A percentile compares a stretch with the other conserved stretches of the same genome.
Evolutionary conservation across 2,888 invertebrate genomes (phyloP).

Genomic region (Nasonia oneida): DNA sequence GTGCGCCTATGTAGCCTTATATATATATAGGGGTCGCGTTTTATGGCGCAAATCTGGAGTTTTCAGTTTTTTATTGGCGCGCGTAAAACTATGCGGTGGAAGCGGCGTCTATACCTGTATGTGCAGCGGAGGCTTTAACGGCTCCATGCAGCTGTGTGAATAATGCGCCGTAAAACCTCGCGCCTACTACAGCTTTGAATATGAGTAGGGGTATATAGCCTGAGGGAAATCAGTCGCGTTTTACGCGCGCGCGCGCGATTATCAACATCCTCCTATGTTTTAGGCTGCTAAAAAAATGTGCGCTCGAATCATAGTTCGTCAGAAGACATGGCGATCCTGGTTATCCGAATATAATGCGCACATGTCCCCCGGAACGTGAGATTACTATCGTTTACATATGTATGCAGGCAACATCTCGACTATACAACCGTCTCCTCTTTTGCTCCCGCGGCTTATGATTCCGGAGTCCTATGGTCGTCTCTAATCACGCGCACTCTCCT

Average conservation of each 20-base stretch:
- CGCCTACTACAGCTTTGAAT: background rate
- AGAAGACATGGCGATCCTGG: no score
- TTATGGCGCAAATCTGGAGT: background rate
- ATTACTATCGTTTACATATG: no score
- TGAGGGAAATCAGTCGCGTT: background rate
- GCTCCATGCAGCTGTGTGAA: constrained; percentile 14
- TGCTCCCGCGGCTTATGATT: background rate
- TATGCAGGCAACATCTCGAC: constrained; percentile 19
- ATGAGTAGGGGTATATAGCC: background rate
- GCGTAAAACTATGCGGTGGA: constrained; percentile 8
- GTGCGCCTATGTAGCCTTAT: no score
- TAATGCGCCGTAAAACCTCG: constrained; percentile 1
- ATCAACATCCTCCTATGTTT: background rate
- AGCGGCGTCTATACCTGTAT: background rate
- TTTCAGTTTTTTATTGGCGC: constrained; percentile 18
- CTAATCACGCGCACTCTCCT: constrained; percentile 4
- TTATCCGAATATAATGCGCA: no score
- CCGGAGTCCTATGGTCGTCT: background rate
- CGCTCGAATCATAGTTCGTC: no score
- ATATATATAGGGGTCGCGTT: background rate
- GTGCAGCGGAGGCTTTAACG: background rate
- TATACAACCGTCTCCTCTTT: background rate
- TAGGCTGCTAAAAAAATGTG: background rate
- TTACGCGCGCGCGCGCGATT: background rate
- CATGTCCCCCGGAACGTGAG: no score